Percentiles rank a stretch among this genome's conserved stretches.
phyloP scores from a whole-genome alignment of 2,797 vertebrate genomes.

The Ispidina picta region DNA sequence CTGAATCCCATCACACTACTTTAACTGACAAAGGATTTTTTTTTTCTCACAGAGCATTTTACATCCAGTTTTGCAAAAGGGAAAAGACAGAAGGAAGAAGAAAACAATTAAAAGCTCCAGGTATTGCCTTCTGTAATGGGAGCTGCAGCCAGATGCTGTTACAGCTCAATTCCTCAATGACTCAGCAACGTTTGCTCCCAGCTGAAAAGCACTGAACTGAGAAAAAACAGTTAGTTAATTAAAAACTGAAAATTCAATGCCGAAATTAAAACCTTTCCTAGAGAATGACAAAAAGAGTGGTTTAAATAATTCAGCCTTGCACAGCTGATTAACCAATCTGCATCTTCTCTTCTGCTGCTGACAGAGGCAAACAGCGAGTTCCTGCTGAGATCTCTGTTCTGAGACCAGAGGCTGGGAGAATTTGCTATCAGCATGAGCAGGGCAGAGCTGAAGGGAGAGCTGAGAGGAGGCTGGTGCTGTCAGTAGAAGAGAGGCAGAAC shows the following conservation, averaged over 20 bases:
- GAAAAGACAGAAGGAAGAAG: conserved; percentile 9
- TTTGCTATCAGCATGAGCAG: not conserved
- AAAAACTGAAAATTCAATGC: conserved; percentile 77
- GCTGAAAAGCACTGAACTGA: conserved; percentile 74
- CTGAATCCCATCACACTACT: not conserved
- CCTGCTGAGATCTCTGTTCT: not conserved
- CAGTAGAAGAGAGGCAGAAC: not conserved
- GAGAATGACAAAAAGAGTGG: conserved; percentile 66
- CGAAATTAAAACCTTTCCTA: conserved; percentile 74
- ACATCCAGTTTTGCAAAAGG: not conserved
- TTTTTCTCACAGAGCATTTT: not conserved
- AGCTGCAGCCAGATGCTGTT: conserved; percentile 22
- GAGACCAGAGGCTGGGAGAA: not conserved
- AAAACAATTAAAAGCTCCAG: conserved; percentile 49
- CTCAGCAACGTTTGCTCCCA: conserved; percentile 47
- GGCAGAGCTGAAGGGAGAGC: not conserved
- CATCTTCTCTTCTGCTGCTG: conserved; percentile 7
- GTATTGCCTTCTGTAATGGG: conserved; percentile 3
- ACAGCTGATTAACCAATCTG: conserved; percentile 70
- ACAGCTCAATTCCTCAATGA: conserved; percentile 43
- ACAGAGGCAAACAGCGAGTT: not conserved
- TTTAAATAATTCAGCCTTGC: conserved; percentile 74
- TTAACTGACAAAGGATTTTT: not conserved
- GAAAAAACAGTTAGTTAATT: conserved; percentile 77
- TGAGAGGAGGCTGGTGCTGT: not conserved